Conservation (phyloP, 2,888 invertebrate species). For the Melinaea menophilus region DNA sequence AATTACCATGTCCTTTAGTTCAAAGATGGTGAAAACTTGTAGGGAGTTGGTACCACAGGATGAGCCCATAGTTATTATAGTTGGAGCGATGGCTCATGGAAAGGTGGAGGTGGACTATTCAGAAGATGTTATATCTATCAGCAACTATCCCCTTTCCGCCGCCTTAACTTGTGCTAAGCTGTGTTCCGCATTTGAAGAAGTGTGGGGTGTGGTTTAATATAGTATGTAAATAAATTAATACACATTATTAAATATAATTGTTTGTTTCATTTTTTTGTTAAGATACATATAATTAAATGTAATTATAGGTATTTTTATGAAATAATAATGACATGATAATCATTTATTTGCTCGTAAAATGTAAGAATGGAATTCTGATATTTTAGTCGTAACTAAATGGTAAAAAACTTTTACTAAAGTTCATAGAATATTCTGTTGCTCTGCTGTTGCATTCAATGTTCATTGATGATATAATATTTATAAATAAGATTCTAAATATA, state of each 20-base stretch:
- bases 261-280: neutral
- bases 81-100: conserved; percentile 99
- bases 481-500: too few species aligned
- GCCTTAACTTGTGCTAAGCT: conserved; percentile 97
- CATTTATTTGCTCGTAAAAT: too few species aligned
- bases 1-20: conserved; percentile 92
- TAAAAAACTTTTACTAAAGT: too few species aligned
- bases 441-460: too few species aligned
- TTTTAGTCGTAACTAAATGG: too few species aligned
- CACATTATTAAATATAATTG: neutral
- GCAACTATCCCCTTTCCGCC: conserved; percentile 97
- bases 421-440: too few species aligned
- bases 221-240: conserved; percentile 26
- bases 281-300: neutral
- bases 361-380: too few species aligned
- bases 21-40: conserved; percentile 83
- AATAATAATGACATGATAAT: too few species aligned
- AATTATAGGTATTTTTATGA: too few species aligned
- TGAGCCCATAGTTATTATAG: conserved; percentile 92
- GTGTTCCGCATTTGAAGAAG: conserved; percentile 96
- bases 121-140: conserved; percentile 94
- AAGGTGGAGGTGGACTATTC: conserved; percentile 92
- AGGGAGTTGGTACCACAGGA: conserved; percentile 86
- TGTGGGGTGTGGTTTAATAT: conserved; percentile 85
- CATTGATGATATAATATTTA: too few species aligned